A percentile compares a stretch with the other conserved stretches of the same genome.
Evolutionary conservation across 1,140 invertebrate genomes (phyloP).

Genomic region (Rhyacophila brunnea): DNA sequence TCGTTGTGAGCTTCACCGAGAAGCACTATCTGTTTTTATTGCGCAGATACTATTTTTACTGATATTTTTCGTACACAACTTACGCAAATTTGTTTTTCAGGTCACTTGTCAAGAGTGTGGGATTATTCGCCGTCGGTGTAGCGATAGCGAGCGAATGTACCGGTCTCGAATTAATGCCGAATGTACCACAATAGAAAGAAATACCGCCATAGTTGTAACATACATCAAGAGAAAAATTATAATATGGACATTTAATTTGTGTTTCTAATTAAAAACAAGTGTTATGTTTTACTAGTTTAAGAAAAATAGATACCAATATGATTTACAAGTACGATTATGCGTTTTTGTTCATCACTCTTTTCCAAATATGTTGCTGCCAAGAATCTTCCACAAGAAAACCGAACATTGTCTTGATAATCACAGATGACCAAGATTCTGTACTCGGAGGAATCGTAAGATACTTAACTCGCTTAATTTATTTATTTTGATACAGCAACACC

Average conservation of each 20-base stretch:
- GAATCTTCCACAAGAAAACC: conserved; percentile 41
- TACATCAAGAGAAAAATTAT: background rate
- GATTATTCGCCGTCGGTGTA: conserved; percentile 64
- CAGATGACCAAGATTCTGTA: conserved; percentile 82
- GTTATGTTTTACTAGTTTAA: conserved; percentile 5
- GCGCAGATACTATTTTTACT: background rate
- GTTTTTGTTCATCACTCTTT: conserved; percentile 10
- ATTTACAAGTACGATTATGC: conserved; percentile 8
- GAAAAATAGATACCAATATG: conserved; percentile 13
- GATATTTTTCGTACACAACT: background rate
- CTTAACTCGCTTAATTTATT: too few relatives aligned
- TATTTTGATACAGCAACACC: too few relatives aligned
- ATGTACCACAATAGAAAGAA: conserved; percentile 45
- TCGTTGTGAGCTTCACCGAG: background rate
- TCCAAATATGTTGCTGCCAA: conserved; percentile 4
- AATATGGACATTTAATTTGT: conserved; percentile 3
- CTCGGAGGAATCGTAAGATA: conserved; percentile 71
- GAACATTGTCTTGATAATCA: conserved; percentile 80
- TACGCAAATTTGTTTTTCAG: conserved; percentile 47
- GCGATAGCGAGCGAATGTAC: conserved; percentile 66
- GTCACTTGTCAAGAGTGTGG: conserved; percentile 69
- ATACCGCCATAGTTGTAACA: background rate
- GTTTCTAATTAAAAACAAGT: background rate
- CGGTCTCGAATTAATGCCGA: conserved; percentile 64
- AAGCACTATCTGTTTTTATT: background rate